Conservation (phyloP, 2,113 vertebrate species). For the Synchiropus splendidus region DNA sequence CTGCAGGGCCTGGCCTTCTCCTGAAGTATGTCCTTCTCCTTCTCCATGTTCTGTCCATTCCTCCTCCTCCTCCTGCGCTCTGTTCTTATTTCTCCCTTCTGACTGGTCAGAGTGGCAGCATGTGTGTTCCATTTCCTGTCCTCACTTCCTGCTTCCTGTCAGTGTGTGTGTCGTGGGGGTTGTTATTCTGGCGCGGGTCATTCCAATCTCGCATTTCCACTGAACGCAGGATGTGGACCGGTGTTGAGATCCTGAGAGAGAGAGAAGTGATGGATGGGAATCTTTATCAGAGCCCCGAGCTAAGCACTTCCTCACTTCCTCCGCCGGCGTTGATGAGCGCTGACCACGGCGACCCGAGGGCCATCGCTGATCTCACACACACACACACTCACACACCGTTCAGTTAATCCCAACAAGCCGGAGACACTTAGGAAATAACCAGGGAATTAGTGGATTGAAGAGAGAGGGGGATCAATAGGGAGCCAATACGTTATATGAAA, state of each 20-base stretch:
- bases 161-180: constrained; percentile 9
- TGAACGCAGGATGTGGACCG: constrained; percentile 51
- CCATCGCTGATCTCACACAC: constrained; percentile 35
- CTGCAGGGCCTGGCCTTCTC: constrained; percentile 87
- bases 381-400: constrained; percentile 22
- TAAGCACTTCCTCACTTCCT: constrained; percentile 68
- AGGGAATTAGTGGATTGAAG: constrained; percentile 62
- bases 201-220: constrained; percentile 42
- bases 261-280: constrained; percentile 63
- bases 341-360: constrained; percentile 59
- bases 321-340: constrained; percentile 58
- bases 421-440: constrained; percentile 69
- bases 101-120: constrained; percentile 35
- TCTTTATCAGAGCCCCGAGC: constrained; percentile 61
- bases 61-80: constrained; percentile 8
- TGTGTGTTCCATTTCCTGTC: constrained; percentile 67
- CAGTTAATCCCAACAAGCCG: constrained; percentile 51
- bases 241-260: constrained; percentile 49
- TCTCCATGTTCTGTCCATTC: constrained; percentile 44
- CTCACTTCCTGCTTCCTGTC: constrained; percentile 67
- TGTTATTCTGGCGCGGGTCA: constrained; percentile 29
- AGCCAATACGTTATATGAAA: constrained; percentile 67
- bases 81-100: constrained; percentile 47
- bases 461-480: constrained; percentile 57
- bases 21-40: constrained; percentile 80